phyloP scores from a whole-genome alignment of 1,140 invertebrate genomes.

The Muscidifurax raptorellus region DNA sequence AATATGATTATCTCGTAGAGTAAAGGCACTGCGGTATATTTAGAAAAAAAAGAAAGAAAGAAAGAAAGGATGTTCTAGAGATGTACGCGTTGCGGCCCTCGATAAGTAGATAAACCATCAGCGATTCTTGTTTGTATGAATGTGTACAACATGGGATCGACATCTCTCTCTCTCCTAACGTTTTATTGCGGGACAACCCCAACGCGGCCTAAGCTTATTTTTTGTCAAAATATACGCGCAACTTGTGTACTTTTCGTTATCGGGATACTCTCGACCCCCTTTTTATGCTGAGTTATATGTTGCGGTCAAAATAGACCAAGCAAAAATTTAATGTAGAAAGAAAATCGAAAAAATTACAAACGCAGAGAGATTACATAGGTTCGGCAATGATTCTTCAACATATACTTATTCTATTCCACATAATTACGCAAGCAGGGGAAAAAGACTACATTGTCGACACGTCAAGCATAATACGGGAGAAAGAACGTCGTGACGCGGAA shows the following conservation, averaged over 20 bases:
- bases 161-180: slow-evolving; percentile 24
- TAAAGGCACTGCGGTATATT: background rate
- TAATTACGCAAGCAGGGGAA: background rate
- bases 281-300: background rate
- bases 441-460: background rate
- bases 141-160: slow-evolving; percentile 1
- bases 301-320: background rate
- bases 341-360: background rate
- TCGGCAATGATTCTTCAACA: background rate
- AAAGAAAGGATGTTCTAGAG: slow-evolving; percentile 11
- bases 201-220: background rate
- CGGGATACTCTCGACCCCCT: background rate
- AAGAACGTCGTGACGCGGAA: background rate
- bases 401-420: slow-evolving; percentile 19
- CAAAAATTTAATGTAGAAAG: background rate
- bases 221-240: slow-evolving; percentile 4
- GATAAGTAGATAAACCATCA: slow-evolving; percentile 36
- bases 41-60: background rate
- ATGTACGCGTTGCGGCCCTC: background rate
- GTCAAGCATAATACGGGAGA: background rate
- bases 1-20: slow-evolving; percentile 25
- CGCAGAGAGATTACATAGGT: background rate
- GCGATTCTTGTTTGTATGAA: slow-evolving; percentile 22
- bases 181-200: slow-evolving; percentile 22
- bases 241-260: slow-evolving; percentile 26